Percentiles rank a stretch among this genome's conserved stretches.
phyloP scores from a whole-genome alignment of 1,140 invertebrate species.

The Thalassaphorura encarpata region DNA sequence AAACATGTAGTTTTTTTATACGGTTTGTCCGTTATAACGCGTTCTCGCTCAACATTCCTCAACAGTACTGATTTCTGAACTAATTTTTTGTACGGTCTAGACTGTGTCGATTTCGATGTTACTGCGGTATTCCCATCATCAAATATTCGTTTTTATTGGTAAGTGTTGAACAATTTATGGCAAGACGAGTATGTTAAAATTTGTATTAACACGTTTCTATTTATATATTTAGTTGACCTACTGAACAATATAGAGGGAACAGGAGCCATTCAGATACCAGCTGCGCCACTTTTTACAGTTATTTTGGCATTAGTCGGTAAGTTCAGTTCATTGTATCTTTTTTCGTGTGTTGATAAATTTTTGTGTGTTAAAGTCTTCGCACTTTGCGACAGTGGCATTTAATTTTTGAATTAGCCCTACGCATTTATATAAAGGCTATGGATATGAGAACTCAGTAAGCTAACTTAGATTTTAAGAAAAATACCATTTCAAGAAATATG shows the following conservation, averaged over 20 bases:
- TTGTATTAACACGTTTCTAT: slow-evolving; percentile 1
- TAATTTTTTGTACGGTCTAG: slow-evolving; percentile 54
- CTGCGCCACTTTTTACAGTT: slow-evolving; percentile 89
- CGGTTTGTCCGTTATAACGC: too few relatives aligned
- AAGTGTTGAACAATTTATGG: slow-evolving; percentile 39
- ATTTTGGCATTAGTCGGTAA: slow-evolving; percentile 95
- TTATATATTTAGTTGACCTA: slow-evolving; percentile 64
- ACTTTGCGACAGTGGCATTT: too few relatives aligned
- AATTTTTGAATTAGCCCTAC: slow-evolving; percentile 7
- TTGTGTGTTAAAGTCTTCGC: too few relatives aligned
- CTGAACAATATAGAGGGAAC: slow-evolving; percentile 96
- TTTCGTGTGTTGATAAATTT: too few relatives aligned
- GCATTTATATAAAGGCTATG: too few relatives aligned
- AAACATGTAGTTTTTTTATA: too few relatives aligned
- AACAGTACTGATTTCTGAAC: not conserved
- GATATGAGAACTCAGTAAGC: too few relatives aligned
- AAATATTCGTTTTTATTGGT: slow-evolving; percentile 98
- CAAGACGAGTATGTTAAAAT: not conserved
- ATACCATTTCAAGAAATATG: too few relatives aligned
- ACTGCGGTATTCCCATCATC: slow-evolving; percentile 95
- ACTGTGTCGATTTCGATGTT: slow-evolving; percentile 97
- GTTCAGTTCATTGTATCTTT: slow-evolving; percentile 38
- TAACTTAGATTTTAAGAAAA: too few relatives aligned
- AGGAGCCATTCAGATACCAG: slow-evolving; percentile 82
- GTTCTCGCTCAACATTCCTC: too few relatives aligned